Evolutionary conservation across 2,797 vertebrate species (phyloP).

Genomic region (Myotis myotis): DNA sequence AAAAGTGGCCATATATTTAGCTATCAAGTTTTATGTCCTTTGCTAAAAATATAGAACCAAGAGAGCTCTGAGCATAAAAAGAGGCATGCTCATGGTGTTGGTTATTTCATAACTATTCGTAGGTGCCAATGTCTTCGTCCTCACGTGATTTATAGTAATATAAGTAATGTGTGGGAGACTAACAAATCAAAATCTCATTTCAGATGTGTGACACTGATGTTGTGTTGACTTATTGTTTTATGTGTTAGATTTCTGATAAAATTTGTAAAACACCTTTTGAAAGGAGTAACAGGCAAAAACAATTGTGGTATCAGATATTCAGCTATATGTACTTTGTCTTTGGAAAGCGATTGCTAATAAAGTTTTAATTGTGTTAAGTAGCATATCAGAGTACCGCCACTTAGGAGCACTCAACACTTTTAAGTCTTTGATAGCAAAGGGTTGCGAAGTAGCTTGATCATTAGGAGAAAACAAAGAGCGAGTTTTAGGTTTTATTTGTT

Average conservation of each 20-base stretch:
- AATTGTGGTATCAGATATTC: constrained; percentile 54
- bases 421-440: constrained; percentile 8
- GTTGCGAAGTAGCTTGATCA: neutral
- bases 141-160: constrained; percentile 86
- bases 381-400: neutral
- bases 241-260: constrained; percentile 88
- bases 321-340: constrained; percentile 45
- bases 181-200: constrained; percentile 95
- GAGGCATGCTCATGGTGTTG: constrained; percentile 70
- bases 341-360: constrained; percentile 47
- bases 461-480: constrained; percentile 53
- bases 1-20: constrained; percentile 55
- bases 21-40: constrained; percentile 65
- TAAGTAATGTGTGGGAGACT: constrained; percentile 85
- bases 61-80: constrained; percentile 75
- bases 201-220: constrained; percentile 88
- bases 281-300: constrained; percentile 71
- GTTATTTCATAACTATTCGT: constrained; percentile 84
- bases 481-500: constrained; percentile 65
- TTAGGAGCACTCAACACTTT: neutral
- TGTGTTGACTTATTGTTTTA: constrained; percentile 86
- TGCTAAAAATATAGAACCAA: constrained; percentile 74
- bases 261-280: constrained; percentile 80
- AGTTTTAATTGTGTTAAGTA: constrained; percentile 62
- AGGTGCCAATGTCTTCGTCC: constrained; percentile 84